A percentile compares a stretch with the other conserved stretches of the same genome.
Evolutionary conservation across 2,113 vertebrate species (phyloP).

Genomic region (Penelope pileata): DNA sequence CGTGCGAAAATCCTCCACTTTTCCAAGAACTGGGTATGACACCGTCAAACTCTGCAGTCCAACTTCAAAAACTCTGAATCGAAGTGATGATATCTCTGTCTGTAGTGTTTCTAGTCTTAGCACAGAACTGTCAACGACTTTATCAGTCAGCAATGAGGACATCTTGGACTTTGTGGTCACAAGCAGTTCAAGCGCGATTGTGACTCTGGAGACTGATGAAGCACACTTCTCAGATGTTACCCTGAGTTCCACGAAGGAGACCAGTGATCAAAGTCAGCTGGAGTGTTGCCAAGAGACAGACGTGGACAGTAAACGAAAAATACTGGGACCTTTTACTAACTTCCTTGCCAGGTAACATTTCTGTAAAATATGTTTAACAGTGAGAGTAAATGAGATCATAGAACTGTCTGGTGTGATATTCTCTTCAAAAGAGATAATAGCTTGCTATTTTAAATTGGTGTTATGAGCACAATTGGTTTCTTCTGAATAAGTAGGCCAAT

Average conservation of each 20-base stretch:
- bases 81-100: conserved; percentile 87
- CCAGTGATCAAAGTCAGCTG: conserved; percentile 47
- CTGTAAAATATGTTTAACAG: neutral
- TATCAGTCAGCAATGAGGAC: conserved; percentile 90
- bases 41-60: conserved; percentile 81
- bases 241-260: conserved; percentile 72
- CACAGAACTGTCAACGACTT: conserved; percentile 88
- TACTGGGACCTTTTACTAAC: conserved; percentile 81
- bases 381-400: neutral
- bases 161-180: conserved; percentile 89
- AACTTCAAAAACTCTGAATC: conserved; percentile 71
- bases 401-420: neutral
- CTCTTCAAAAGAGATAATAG: neutral
- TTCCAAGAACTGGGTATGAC: conserved; percentile 86
- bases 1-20: conserved; percentile 85
- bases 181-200: conserved; percentile 91
- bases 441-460: neutral
- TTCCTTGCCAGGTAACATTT: conserved; percentile 85
- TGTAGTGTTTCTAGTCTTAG: conserved; percentile 92
- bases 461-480: neutral
- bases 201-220: conserved; percentile 86
- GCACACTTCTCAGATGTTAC: conserved; percentile 81
- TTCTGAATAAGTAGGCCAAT: neutral
- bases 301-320: conserved; percentile 74
- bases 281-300: neutral